These are phyloP conservation scores for Cynopterus sphinx DNA, from an alignment of 2,797 vertebrate species.

Conservation along the genomic window DNA sequence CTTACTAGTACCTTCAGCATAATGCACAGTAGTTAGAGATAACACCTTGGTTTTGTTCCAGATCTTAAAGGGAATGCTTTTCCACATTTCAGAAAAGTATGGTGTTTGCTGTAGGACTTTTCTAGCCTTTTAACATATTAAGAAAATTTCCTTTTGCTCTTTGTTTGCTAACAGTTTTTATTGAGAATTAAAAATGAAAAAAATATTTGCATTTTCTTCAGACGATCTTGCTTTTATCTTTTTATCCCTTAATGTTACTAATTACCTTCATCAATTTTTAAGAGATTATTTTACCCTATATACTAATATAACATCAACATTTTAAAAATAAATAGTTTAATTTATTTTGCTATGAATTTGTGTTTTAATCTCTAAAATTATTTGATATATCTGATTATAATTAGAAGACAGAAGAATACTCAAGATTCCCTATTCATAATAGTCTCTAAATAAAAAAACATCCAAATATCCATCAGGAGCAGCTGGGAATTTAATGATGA, in stretches of 20 bases:
- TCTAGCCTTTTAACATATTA: not conserved
- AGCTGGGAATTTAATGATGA: not conserved
- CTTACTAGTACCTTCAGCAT: not conserved
- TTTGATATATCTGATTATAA: not conserved
- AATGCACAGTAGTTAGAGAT: not conserved
- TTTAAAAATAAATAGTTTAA: not conserved
- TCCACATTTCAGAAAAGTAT: not conserved
- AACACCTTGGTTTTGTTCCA: not conserved
- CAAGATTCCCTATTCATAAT: not conserved
- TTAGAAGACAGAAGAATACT: not conserved
- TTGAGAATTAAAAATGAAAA: not conserved
- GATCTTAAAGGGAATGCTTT: not conserved
- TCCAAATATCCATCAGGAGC: not conserved
- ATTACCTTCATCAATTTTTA: not conserved
- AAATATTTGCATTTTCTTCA: not conserved
- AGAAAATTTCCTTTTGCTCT: not conserved
- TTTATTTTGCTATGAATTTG: not conserved
- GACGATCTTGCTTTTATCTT: not conserved
- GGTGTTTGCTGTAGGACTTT: not conserved
- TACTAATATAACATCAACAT: not conserved
- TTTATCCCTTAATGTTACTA: not conserved
- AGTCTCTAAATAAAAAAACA: not conserved
- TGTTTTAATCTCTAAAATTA: not conserved
- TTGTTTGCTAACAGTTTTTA: not conserved
- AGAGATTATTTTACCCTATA: not conserved